Evolutionary conservation across 2,113 vertebrate species (phyloP).

Genomic region (Mustelus asterias): DNA sequence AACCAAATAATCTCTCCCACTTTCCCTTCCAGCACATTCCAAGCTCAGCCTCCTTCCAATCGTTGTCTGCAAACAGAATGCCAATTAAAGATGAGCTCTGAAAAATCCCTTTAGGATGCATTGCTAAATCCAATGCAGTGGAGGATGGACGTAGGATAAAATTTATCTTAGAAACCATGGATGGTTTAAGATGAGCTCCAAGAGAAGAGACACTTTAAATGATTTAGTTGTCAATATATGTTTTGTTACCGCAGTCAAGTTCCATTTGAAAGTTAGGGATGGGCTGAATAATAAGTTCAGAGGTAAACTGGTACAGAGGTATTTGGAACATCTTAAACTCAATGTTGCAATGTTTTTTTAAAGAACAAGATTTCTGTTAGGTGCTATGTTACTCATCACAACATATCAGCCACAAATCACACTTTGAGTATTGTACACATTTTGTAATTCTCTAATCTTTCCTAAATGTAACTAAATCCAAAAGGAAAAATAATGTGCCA

Average conservation of each 20-base stretch:
- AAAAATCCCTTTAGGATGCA: conserved; percentile 82
- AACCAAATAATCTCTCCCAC: neutral
- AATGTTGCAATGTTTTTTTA: neutral
- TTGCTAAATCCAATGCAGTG: conserved; percentile 88
- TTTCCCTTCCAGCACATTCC: neutral
- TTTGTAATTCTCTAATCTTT: neutral
- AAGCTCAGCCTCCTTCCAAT: neutral
- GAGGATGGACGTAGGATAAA: conserved; percentile 95
- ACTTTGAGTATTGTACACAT: too few relatives aligned
- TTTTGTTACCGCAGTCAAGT: neutral
- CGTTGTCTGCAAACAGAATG: conserved; percentile 80
- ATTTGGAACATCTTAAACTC: neutral
- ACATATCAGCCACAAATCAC: neutral
- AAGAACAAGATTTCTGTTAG: neutral
- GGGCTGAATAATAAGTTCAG: neutral
- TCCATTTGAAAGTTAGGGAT: neutral
- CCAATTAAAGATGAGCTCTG: conserved; percentile 70
- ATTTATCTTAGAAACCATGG: conserved; percentile 84
- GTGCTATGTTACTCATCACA: neutral
- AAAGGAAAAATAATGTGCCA: neutral
- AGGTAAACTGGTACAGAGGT: neutral
- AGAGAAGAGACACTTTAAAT: conserved; percentile 83
- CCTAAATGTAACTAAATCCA: neutral
- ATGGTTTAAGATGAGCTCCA: conserved; percentile 74
- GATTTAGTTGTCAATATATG: conserved; percentile 59